Evolutionary conservation across 2,113 vertebrate genomes (phyloP).

Genomic region (Tragelaphus scriptus): DNA sequence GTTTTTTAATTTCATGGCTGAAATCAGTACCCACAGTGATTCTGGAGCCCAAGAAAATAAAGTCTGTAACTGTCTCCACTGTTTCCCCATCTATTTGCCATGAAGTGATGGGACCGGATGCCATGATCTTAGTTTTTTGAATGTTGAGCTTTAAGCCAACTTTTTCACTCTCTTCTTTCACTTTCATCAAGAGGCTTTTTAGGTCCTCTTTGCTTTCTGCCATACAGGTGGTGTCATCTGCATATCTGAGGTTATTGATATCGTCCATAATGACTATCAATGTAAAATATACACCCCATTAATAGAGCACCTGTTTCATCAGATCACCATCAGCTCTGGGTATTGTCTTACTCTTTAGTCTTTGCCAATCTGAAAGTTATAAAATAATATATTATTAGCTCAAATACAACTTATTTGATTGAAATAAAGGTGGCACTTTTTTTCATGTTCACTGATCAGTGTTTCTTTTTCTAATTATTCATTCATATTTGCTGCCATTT

Average conservation of each 20-base stretch:
- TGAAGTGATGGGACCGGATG: background rate
- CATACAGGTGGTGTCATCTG: background rate
- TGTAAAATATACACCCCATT: background rate
- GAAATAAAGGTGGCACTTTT: background rate
- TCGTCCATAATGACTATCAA: background rate
- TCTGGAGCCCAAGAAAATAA: background rate
- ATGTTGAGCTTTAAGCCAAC: background rate
- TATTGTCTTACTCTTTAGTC: background rate
- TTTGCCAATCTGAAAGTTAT: background rate
- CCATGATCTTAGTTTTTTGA: background rate
- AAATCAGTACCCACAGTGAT: background rate
- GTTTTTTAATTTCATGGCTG: background rate
- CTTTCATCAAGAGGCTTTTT: background rate
- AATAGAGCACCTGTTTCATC: background rate
- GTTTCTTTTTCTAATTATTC: background rate
- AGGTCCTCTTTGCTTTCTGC: background rate
- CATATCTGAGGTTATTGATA: background rate
- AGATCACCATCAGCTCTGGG: background rate
- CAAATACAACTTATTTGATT: background rate
- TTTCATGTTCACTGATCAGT: background rate
- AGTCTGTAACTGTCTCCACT: background rate
- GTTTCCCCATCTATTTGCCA: background rate
- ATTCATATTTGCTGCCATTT: background rate
- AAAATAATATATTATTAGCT: background rate
- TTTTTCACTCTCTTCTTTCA: background rate